Evolutionary conservation across 1,140 invertebrate species (phyloP).

Genomic region (Lepidostoma basale): DNA sequence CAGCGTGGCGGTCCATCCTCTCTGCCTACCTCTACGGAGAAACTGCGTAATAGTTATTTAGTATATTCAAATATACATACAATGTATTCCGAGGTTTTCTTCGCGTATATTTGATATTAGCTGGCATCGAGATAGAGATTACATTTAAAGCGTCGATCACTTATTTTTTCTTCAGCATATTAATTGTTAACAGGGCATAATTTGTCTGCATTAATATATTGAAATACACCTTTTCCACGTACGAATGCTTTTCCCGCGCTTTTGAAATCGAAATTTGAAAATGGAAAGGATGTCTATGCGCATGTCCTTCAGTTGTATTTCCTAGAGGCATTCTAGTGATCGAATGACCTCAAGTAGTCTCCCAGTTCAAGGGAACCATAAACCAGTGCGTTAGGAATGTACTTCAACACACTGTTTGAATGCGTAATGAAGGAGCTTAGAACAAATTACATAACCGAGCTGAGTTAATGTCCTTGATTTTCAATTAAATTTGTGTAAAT

Average conservation of each 20-base stretch:
- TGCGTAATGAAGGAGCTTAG: not conserved
- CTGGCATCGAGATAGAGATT: too few relatives aligned
- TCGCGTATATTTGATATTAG: too few relatives aligned
- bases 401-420: not conserved
- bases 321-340: slow-evolving; percentile 13
- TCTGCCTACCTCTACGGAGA: too few relatives aligned
- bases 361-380: not conserved
- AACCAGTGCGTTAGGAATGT: slow-evolving; percentile 2
- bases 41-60: too few relatives aligned
- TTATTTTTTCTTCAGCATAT: too few relatives aligned
- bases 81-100: too few relatives aligned
- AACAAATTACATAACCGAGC: not conserved
- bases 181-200: too few relatives aligned
- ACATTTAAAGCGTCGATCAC: too few relatives aligned
- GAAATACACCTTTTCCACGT: not conserved
- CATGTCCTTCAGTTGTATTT: slow-evolving; percentile 1
- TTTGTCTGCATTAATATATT: too few relatives aligned
- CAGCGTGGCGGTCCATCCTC: too few relatives aligned
- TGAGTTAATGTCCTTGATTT: not conserved
- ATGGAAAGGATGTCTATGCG: slow-evolving; percentile 6
- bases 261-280: slow-evolving; percentile 23
- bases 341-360: slow-evolving; percentile 2
- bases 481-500: too few relatives aligned
- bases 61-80: too few relatives aligned
- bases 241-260: not conserved